These are phyloP conservation scores for Climacteris rufus DNA, from an alignment of 2,113 vertebrate species.

Conservation along the genomic window DNA sequence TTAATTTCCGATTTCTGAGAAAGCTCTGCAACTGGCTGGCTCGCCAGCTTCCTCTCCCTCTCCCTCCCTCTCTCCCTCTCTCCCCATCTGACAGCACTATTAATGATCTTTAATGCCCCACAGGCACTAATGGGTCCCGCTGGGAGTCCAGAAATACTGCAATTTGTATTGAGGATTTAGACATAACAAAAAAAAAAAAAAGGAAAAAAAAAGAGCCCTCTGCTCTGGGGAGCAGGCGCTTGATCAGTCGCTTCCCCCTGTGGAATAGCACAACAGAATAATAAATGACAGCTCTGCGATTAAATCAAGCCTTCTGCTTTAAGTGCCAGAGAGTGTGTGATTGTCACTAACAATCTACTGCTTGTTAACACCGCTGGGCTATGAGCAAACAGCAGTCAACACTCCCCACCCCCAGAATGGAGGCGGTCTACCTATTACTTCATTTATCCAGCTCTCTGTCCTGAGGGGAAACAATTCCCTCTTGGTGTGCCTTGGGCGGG, in stretches of 20 bases:
- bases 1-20: conserved; percentile 94
- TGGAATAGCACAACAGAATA: conserved; percentile 84
- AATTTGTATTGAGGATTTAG: conserved; percentile 99
- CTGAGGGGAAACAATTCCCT: conserved; percentile 35
- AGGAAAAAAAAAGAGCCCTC: conserved; percentile 58
- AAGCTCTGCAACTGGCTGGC: conserved; percentile 83
- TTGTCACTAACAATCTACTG: conserved; percentile 88
- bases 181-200: conserved; percentile 78
- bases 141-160: conserved; percentile 96
- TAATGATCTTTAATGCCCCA: conserved; percentile 99
- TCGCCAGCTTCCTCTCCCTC: conserved; percentile 44
- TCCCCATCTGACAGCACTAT: conserved; percentile 93
- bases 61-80: conserved; percentile 65
- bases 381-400: conserved; percentile 83
- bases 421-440: conserved; percentile 45
- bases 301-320: conserved; percentile 90
- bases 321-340: conserved; percentile 82
- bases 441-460: conserved; percentile 23
- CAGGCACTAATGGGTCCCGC: conserved; percentile 97
- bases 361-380: conserved; percentile 87
- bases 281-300: conserved; percentile 89
- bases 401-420: conserved; percentile 9
- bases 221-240: conserved; percentile 78
- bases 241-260: conserved; percentile 83
- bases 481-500: not conserved